A percentile compares a stretch with the other conserved stretches of the same genome.
These are phyloP conservation scores for Wasmannia auropunctata DNA, from an alignment of 1,140 invertebrate species.

Conservation along the genomic window DNA sequence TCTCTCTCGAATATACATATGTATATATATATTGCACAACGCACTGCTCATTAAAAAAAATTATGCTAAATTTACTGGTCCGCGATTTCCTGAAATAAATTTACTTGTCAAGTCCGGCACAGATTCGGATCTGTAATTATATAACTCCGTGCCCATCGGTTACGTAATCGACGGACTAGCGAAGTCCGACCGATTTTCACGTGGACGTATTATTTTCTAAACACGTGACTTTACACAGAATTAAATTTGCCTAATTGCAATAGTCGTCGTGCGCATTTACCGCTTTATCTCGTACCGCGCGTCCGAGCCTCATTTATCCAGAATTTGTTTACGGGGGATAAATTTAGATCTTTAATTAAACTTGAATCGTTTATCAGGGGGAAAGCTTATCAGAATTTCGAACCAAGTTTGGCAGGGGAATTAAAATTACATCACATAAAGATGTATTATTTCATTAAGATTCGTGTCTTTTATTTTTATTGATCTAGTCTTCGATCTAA, in stretches of 20 bases:
- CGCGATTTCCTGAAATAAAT: conserved; percentile 8
- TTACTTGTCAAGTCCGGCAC: neutral
- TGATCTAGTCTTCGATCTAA: too few species aligned
- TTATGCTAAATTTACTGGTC: neutral
- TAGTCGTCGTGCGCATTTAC: neutral
- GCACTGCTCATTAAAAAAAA: neutral
- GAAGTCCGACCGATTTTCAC: neutral
- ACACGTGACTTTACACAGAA: conserved; percentile 9
- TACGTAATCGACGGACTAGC: neutral
- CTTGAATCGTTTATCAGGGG: neutral
- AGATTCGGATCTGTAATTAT: neutral
- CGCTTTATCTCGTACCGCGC: neutral
- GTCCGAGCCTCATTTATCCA: neutral
- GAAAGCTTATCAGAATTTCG: neutral
- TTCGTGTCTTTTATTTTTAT: neutral
- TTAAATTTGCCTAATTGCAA: conserved; percentile 26
- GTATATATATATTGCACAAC: neutral
- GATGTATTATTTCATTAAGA: neutral
- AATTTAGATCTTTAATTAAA: neutral
- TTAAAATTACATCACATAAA: neutral
- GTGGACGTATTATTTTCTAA: conserved; percentile 31
- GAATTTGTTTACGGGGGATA: neutral
- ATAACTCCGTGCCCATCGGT: neutral
- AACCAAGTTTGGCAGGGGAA: neutral
- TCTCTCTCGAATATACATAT: neutral